Conservation (phyloP, 2,797 vertebrate species). For the Neomorphus geoffroyi region DNA sequence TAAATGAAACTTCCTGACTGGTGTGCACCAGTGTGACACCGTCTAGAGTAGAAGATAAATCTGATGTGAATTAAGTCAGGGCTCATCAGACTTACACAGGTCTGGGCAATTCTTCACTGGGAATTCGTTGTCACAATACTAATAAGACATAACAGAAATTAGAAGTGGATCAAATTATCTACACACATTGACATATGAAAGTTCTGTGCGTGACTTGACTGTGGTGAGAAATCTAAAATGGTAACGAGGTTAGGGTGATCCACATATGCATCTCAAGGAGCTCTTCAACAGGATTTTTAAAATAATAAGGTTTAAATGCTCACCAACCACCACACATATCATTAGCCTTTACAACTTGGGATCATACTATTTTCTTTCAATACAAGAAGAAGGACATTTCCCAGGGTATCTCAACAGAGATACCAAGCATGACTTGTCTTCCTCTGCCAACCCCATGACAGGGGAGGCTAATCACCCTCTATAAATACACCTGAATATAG, state of each 20-base stretch:
- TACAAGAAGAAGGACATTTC: neutral
- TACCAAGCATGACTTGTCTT: neutral
- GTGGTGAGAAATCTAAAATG: neutral
- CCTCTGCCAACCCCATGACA: neutral
- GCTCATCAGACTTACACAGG: constrained; percentile 12
- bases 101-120: neutral
- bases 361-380: neutral
- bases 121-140: neutral
- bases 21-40: neutral
- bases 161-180: constrained; percentile 23
- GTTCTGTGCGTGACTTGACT: neutral
- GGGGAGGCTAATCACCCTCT: neutral
- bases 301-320: neutral
- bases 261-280: neutral
- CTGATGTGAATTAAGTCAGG: constrained; percentile 50
- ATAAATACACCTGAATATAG: neutral
- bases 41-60: constrained; percentile 11
- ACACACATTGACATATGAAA: neutral
- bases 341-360: neutral
- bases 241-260: neutral
- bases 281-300: neutral
- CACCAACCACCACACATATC: neutral
- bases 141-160: constrained; percentile 26
- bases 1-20: neutral
- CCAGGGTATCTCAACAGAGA: neutral